phyloP scores from a whole-genome alignment of 2,797 vertebrate species.

The Sus cebifrons region DNA sequence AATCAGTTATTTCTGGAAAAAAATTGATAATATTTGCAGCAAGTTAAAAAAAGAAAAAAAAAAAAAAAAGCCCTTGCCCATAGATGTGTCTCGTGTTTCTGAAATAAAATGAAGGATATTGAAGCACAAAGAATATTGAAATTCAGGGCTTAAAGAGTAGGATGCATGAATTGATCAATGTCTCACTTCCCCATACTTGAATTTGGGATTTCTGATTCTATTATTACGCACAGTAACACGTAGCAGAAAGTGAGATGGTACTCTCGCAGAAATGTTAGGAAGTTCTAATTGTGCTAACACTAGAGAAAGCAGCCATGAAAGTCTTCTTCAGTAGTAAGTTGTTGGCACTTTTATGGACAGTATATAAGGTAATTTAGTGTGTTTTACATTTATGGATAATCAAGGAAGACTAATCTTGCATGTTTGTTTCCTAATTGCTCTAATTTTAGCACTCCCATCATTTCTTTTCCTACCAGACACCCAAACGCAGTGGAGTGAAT shows the following conservation, averaged over 20 bases:
- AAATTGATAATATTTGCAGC: constrained; percentile 3
- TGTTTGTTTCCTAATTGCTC: constrained; percentile 75
- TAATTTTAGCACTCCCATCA: constrained; percentile 72
- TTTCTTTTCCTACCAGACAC: constrained; percentile 55
- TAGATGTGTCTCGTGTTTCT: constrained; percentile 28
- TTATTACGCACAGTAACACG: background rate
- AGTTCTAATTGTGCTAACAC: background rate
- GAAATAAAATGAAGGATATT: constrained; percentile 16
- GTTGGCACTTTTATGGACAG: constrained; percentile 24
- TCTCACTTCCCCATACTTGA: background rate
- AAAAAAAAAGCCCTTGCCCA: background rate
- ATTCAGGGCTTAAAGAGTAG: background rate
- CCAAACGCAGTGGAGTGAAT: background rate
- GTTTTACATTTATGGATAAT: constrained; percentile 73
- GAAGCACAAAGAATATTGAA: background rate
- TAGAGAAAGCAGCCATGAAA: constrained; percentile 55
- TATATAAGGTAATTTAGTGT: constrained; percentile 57
- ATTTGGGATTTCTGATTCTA: constrained; percentile 12
- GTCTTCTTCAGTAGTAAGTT: constrained; percentile 44
- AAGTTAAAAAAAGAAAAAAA: background rate
- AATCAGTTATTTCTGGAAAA: constrained; percentile 18
- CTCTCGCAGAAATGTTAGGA: constrained; percentile 51
- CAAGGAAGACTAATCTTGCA: constrained; percentile 62
- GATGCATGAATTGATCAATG: background rate
- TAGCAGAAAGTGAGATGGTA: constrained; percentile 44